Conservation (phyloP, 2,797 vertebrate species). For the Argya squamiceps region DNA sequence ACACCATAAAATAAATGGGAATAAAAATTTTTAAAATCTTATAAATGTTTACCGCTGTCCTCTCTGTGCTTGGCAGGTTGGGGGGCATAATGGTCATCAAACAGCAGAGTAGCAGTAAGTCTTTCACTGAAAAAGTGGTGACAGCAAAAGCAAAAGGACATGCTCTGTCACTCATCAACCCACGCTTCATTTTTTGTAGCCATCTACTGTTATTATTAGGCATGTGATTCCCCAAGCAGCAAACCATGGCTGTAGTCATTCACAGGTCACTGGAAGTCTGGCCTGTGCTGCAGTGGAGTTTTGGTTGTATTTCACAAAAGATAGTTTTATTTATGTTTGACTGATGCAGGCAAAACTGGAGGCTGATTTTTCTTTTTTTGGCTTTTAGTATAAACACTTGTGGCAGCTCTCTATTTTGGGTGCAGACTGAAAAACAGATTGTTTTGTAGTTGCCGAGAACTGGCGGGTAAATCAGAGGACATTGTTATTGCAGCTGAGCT, state of each 20-base stretch:
- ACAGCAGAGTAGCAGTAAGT: background rate
- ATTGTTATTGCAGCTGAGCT: slow-evolving; percentile 13
- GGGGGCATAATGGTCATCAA: background rate
- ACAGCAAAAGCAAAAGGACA: slow-evolving; percentile 1
- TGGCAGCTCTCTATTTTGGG: slow-evolving; percentile 33
- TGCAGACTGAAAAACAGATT: slow-evolving; percentile 23
- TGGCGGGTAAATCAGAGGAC: slow-evolving; percentile 32
- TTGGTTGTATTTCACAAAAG: slow-evolving; percentile 19
- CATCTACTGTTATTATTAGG: background rate
- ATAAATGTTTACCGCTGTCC: background rate
- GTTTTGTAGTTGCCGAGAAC: background rate
- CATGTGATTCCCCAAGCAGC: background rate
- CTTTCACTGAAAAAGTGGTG: background rate
- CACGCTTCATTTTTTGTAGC: background rate
- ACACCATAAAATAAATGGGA: background rate
- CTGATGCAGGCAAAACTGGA: background rate
- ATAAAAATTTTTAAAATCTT: background rate
- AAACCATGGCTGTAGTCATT: background rate
- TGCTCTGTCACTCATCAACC: background rate
- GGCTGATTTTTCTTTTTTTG: slow-evolving; percentile 18
- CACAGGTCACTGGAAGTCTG: slow-evolving; percentile 12
- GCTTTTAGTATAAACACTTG: background rate
- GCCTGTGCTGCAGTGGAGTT: background rate
- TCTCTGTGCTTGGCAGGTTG: background rate
- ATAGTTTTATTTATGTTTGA: slow-evolving; percentile 35